Conservation (phyloP, 2,888 invertebrate genomes). For the Neoitamus cyanurus region DNA sequence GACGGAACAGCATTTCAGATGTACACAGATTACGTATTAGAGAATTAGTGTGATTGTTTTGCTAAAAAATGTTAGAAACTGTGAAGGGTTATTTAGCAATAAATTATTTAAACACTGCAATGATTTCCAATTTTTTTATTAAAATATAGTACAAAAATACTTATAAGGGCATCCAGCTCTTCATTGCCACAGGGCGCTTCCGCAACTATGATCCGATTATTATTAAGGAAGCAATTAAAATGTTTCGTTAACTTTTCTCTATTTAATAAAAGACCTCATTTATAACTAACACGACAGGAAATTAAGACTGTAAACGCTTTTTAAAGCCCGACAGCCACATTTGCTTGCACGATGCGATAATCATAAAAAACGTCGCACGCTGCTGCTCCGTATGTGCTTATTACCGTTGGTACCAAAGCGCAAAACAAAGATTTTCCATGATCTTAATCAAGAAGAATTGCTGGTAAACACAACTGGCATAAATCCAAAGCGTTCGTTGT, state of each 20-base stretch:
- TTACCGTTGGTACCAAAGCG: background rate
- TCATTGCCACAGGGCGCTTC: too few species aligned
- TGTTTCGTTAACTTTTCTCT: background rate
- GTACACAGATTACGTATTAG: too few species aligned
- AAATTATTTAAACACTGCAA: too few species aligned
- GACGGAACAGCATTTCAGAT: too few species aligned
- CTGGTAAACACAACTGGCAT: constrained; percentile 39
- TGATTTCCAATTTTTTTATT: too few species aligned
- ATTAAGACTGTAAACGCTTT: background rate
- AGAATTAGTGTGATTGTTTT: too few species aligned
- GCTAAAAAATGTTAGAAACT: too few species aligned
- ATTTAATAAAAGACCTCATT: background rate
- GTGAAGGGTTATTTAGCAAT: too few species aligned
- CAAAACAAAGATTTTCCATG: constrained; percentile 27
- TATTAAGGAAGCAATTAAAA: background rate
- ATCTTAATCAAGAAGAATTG: constrained; percentile 43
- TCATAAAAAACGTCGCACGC: background rate
- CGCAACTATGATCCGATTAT: too few species aligned
- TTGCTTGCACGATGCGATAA: background rate
- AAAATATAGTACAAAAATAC: too few species aligned
- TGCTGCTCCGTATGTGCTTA: background rate
- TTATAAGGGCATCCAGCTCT: too few species aligned
- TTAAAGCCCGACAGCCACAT: background rate
- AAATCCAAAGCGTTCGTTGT: constrained; percentile 39
- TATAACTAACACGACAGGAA: background rate